Evolutionary conservation across 2,888 invertebrate species (phyloP), one percentile per base, ranked within the genome.

Genomic region (Lymantria monacha): DNA sequence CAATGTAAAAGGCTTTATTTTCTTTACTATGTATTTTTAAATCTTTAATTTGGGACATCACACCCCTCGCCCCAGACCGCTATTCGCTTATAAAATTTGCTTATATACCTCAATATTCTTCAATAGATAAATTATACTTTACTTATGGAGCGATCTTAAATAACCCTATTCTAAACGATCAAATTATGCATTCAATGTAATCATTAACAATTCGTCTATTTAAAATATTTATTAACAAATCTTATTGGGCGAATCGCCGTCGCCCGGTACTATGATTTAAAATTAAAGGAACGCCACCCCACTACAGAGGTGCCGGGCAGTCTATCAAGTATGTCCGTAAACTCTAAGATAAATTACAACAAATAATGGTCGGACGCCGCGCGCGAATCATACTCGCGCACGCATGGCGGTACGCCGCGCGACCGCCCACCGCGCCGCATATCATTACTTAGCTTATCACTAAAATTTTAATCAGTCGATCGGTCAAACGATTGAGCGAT

Each of bases 391-490:
- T 67, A 57, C 59, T 7, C 15, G 30, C 55, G 62, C 53, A 22
- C 22, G 22, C 22, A 3, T 3, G 22, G 22, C 5, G 5, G 5
- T 2, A 22, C 2, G 22, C 63, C 69, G 67, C 74, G 67, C 59
- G 64, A 63, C 59, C 64, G 47, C 67, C 56, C 55, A 30, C 59
- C 62, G 67, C 75, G 48, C 41, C 72, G 22, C 5, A 5, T 22
- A 72, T 75, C 76, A 83, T 87, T 83, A 88, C 89, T 90, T 91
- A 90, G 90, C 91, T 90, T 90, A 90, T 72, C 87, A 90, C 89
- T 90, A 91, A 89, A 90, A 89, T 91, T 91, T 90, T 91, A 90
- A 89, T 91, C 91, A 91, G 91, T 91, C 91, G 89, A 91, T 91
- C 91, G 91, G 87, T 90, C 91, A 90, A 90, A 86, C 83, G 87